A percentile compares a stretch with the other conserved stretches of the same genome.
These are phyloP conservation scores for Drosophila aldrichi DNA, from an alignment of 2,888 invertebrate genomes.

Conservation along the genomic window DNA sequence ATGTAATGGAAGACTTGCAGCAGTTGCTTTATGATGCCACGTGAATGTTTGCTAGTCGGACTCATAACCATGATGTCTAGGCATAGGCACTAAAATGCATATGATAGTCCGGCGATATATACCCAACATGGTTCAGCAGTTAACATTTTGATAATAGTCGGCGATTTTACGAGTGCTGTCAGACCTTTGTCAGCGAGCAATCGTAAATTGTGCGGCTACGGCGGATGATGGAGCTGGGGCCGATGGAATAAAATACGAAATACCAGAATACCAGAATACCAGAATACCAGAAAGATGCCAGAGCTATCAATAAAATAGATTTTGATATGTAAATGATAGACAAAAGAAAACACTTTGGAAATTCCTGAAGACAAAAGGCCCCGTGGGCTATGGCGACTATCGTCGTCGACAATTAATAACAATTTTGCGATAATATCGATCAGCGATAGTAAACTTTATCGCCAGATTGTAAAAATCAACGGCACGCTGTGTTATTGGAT, in stretches of 20 bases:
- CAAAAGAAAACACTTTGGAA: slow-evolving; percentile 51
- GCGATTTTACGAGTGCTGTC: slow-evolving; percentile 58
- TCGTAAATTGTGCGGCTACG: slow-evolving; percentile 53
- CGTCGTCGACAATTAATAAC: slow-evolving; percentile 66
- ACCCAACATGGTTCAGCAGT: slow-evolving; percentile 39
- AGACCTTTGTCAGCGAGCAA: slow-evolving; percentile 52
- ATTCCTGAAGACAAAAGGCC: slow-evolving; percentile 37
- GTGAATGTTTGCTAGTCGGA: background rate
- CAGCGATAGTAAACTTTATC: slow-evolving; percentile 73
- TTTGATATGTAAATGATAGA: slow-evolving; percentile 69
- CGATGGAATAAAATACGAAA: slow-evolving; percentile 25
- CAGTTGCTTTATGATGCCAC: background rate
- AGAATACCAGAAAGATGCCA: slow-evolving; percentile 70
- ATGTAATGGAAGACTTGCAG: background rate
- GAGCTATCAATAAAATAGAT: slow-evolving; percentile 64
- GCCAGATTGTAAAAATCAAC: slow-evolving; percentile 77
- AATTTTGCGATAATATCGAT: slow-evolving; percentile 78
- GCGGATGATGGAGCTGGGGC: slow-evolving; percentile 36
- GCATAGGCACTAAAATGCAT: background rate
- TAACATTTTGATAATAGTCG: slow-evolving; percentile 58
- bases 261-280: too few relatives aligned
- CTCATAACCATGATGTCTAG: background rate
- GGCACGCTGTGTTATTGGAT: slow-evolving; percentile 74
- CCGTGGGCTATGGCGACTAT: slow-evolving; percentile 7
- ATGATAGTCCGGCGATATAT: slow-evolving; percentile 8